phyloP scores from a whole-genome alignment of 2,797 vertebrate species.

The Bradypodion ventrale region DNA sequence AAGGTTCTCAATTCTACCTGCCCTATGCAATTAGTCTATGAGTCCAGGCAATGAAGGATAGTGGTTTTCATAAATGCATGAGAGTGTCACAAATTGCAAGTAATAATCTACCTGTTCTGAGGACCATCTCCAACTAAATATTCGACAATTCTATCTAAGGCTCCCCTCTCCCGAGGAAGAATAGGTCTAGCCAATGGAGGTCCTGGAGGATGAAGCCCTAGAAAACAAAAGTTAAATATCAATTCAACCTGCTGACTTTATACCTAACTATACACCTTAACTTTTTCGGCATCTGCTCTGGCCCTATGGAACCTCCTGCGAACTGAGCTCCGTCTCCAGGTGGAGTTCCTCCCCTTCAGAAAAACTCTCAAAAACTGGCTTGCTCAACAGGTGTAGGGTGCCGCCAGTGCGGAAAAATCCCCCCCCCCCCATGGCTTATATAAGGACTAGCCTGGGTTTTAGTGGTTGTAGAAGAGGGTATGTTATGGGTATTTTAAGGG shows the following conservation, averaged over 20 bases:
- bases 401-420: too few relatives aligned
- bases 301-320: too few relatives aligned
- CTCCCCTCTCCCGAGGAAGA: slow-evolving; percentile 90
- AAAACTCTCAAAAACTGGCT: too few relatives aligned
- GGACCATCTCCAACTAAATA: slow-evolving; percentile 98
- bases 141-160: slow-evolving; percentile 93
- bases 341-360: too few relatives aligned
- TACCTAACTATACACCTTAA: neutral
- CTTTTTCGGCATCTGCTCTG: too few relatives aligned
- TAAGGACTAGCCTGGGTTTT: too few relatives aligned
- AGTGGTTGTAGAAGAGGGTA: too few relatives aligned
- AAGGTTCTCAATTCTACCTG: neutral
- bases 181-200: slow-evolving; percentile 94
- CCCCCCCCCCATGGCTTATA: too few relatives aligned
- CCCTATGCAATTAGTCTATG: neutral
- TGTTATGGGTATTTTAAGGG: too few relatives aligned
- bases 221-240: slow-evolving; percentile 34
- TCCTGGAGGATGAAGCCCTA: slow-evolving; percentile 96
- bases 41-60: neutral
- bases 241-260: neutral
- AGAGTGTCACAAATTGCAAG: neutral
- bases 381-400: too few relatives aligned
- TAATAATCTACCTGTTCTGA: slow-evolving; percentile 90
- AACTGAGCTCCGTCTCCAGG: too few relatives aligned
- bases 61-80: neutral